Evolutionary conservation across 2,797 vertebrate species (phyloP), one percentile per base, ranked within the genome.

Genomic region (Synaphobranchus kaupii): DNA sequence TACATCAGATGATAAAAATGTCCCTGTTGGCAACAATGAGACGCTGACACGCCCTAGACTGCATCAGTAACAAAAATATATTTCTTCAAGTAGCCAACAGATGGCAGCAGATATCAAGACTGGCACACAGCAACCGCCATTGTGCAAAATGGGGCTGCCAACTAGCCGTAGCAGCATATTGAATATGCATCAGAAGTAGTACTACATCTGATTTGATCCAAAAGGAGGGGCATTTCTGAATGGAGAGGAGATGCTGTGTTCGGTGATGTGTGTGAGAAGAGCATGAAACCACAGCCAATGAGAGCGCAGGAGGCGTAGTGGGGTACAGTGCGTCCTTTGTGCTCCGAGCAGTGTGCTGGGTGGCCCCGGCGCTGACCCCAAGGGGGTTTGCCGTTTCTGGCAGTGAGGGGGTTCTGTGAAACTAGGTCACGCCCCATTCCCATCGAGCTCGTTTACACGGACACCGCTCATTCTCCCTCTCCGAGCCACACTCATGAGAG

Each of bases 51-150:
- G 4, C 44, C 78, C 78, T 22, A 25, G 20, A 50, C 78, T 48
- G 25, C 7, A 50, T 48, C 44, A 60, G 6, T 9, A 7, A 28
- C 1, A 39, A 13, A 3, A 76, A 7, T 2, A 7, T 2, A 63
- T 39, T 84, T 63, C 63, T 10, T 28, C 17, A 0, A 50, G 0
- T 34, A 13, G 58, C 92, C 94, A 91, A 66, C 84, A 92, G 94
- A 86, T 91, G 90, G 84, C 89, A 82, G 87, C 82, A 87, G 84
- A 54, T 4, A 50, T 86, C 68, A 71, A 31, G 86, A n/a, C 86
- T 87, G 85, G 86, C 84, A 47, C 68, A 73, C 82, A 82, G 76
- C 73, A 63, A n/a, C 54, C 39, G 56, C 54, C 31, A 31, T 80
- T 60, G 78, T 63, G 44, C 25, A 86, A 81, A 83, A 85, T 82